Base-by-base conservation (phyloP, 2,113 vertebrate species). In the Pseudorectes ferrugineus region DNA sequence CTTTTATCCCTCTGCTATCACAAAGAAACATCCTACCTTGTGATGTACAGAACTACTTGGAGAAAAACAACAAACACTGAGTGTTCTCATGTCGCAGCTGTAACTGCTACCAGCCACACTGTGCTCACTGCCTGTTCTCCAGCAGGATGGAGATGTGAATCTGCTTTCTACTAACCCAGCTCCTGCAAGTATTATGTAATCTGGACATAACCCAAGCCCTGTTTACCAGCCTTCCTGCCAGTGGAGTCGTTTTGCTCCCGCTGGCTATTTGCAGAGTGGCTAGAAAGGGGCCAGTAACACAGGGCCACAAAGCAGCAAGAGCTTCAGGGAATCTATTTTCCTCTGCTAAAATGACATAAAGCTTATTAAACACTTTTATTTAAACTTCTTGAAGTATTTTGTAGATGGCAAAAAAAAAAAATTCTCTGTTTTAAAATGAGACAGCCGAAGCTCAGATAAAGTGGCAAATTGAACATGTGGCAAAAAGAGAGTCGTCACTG, bases 191-290 rank as follows among this genome's bases (percentile, higher is more conserved):
- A 93, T 94, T 79, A 89, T 67, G 75, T 88, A 96, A 95, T 77
- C 89, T 92, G 93, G 92, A 93, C 79, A 65, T 14, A 85, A 48
- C 77, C 85, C 89, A 91, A 95, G 67, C 62, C 85, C 89, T 91
- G 73, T 88, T 75, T 88, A 84, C 70, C 89, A 91, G 73, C 62
- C 75, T 67, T 51, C 51, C 70, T 85, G 84, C 84, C 94, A 92
- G 87, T 29, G 15, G n/a, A 62, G 74, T 22, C 43, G 2, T 83
- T 96, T 63, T 83, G 51, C 91, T 95, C 88, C 75, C 2, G 1
- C 31, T 54, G 55, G 35, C 24, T 94, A 52, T 67, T 95, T 88
- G 71, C 49, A 66, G 59, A 90, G 72, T 23, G 55, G 63, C 43
- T 66, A 94, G 71, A 92, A 90, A 83, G 43, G 51, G 58, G 51